Base-by-base conservation (phyloP, 92 coral and sea anemone genomes). In the Palythoa grandis region DNA sequence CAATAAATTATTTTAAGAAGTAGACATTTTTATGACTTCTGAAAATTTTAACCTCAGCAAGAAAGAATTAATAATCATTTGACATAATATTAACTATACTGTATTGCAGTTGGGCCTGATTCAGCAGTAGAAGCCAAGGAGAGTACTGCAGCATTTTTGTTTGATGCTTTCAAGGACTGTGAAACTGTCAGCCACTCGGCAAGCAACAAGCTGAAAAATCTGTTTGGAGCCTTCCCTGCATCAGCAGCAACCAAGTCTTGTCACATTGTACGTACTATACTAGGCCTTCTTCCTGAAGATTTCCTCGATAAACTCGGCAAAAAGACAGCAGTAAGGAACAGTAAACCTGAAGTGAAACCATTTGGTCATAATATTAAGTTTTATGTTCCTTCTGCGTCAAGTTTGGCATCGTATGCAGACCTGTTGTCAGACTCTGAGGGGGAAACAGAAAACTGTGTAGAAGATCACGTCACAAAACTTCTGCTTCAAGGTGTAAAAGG, bases 141-240 rank as follows among this genome's bases (percentile, higher is more conserved):
- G 68, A 88, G 89, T 78, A 93, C 95, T 8, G 91, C 99, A 38
- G 94, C 95, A 48, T 95, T 91, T 74, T 72, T 97, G 38, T 97
- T 97, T 86, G 84, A 84, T 60, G 77, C 91, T 16, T 87, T 97
- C 37, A 93, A 92, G 69, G 93, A 93, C 48, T 87, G 88, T 56
- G 92, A 65, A 48, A 84, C 84, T 58, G 82, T 97, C 16, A 91
- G 93, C 86, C 91, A 90, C 71, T 79, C 52, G 67, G 97, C 94
- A 79, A 90, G 90, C 73, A 52, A 86, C 65, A 87, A 90, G 77
- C 77, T 97, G 17, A 88, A 88, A 35, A 78, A 88, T 12, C 63
- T 89, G n/a, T 95, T 95, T 88, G 99, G 99, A 47, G 97, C 99
- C 35, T 95, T 95, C 74, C 94, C 96, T 5, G 92, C 97, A 2